Evolutionary conservation across 2,888 invertebrate species (phyloP), one percentile per base, ranked within the genome.

Genomic region (Morpho helenor): DNA sequence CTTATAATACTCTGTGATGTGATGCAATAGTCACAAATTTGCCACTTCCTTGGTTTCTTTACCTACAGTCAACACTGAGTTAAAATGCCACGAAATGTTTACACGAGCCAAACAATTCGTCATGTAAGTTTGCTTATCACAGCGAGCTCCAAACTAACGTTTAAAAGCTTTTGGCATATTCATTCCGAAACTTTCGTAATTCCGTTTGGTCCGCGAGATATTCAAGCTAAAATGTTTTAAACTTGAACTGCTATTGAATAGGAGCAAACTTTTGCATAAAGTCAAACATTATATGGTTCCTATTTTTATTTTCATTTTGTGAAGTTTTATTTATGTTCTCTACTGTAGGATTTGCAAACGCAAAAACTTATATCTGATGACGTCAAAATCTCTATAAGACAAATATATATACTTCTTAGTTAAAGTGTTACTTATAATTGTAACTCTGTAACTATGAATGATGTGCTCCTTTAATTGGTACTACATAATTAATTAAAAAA

Each of bases 121-220:
- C 42, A 8, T 42, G 48, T 65, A 56, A 61, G 55, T 63, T 64
- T 65, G 56, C 62, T 68, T 68, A 71, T 71, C 66, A 66, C 62
- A 64, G 53, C 59, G 64, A 59, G 60, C 53, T 54, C 60, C 64
- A 63, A 66, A 66, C 67, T 67, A 68, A 66, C 69, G 64, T 72
- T 74, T 67, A 77, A 63, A 83, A 78, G 74, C 77, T 75, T 74
- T 76, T 31, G 76, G 75, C 75, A 75, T 79, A 82, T 84, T 83
- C 77, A 80, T 83, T 80, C 59, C 60, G 64, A 76, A 84, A 86
- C 74, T 84, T 85, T 80, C 69, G 74, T 77, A 81, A 84, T 80
- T 77, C 76, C 75, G 74, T 79, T 78, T 75, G 75, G 75, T 79
- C 73, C 69, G 70, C 70, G 72, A 71, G 68, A 72, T 80, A 78